A percentile compares a stretch with the other conserved stretches of the same genome.
Evolutionary conservation across 2,888 invertebrate species (phyloP).

Genomic region (Oasisia sp.): DNA sequence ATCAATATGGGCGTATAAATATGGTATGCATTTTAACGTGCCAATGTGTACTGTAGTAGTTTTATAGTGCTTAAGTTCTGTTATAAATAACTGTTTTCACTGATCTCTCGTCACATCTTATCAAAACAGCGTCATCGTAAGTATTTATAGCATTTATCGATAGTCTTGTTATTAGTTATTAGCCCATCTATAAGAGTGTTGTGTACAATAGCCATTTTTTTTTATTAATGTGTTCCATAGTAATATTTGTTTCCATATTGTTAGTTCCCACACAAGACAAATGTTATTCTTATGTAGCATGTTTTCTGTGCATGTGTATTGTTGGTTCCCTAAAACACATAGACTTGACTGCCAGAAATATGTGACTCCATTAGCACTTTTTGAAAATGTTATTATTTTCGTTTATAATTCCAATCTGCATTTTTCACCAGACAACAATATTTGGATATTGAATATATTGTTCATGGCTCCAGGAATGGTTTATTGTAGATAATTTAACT

Average conservation of each 20-base stretch:
- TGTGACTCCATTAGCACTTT: too few species aligned
- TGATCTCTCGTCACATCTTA: neutral
- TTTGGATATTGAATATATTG: too few species aligned
- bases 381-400: neutral
- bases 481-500: too few species aligned
- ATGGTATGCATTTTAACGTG: neutral
- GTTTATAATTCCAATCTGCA: neutral
- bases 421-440: neutral
- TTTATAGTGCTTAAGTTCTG: neutral
- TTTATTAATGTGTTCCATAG: neutral
- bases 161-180: neutral
- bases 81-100: neutral
- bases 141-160: neutral
- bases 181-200: neutral
- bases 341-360: too few species aligned
- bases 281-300: neutral
- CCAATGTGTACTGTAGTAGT: neutral
- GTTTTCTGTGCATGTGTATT: neutral
- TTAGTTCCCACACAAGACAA: neutral
- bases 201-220: neutral
- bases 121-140: conserved; percentile 4
- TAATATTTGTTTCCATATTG: neutral
- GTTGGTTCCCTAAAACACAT: too few species aligned
- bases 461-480: too few species aligned
- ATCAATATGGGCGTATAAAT: neutral